Evolutionary conservation across 2,888 invertebrate genomes (phyloP), one percentile per base, ranked within the genome.

Genomic region (Sipha maydis): DNA sequence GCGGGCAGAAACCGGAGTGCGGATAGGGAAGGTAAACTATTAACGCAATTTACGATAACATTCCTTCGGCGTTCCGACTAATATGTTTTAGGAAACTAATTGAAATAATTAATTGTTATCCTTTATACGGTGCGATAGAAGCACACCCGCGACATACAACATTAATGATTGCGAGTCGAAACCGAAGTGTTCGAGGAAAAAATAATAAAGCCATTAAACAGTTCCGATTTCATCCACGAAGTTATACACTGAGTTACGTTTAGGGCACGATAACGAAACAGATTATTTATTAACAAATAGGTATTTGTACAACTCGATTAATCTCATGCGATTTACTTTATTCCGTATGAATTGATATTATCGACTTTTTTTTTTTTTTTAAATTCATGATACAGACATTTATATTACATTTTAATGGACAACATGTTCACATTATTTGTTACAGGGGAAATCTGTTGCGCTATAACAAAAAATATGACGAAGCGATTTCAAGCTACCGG

Each of bases 401-500:
- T 14, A 2, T 48, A 9, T 41, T 41, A 9, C 3, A 9, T 41
- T 34, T 71, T 71, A 31, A 71, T 8, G n/a, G 41, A 41, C 71
- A 5, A 14, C n/a, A 14, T 28, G 1, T 73, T 31, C 8, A 61
- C 8, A 1, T 69, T n/a, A 5, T 31, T 9, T 67, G 67, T 85
- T 84, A 9, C 77, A 88, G 86, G 61, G 86, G 86, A 56, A 88
- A 88, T 80, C 38, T 88, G 31, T 80, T 88, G 61, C 34, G 86
- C 25, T 80, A 80, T 48, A 88, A 61, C 34, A 71, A 88, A 80
- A 88, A 88, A 38, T 88, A 80, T 61, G 80, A 80, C 3, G 86
- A 80, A 80, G 86, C 86, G 17, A 88, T 88, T 73, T 73, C 19
- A 1, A 88, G 86, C 41, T 88, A 88, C 41, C 71, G 48, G 14